Evolutionary conservation across 2,113 vertebrate species (phyloP).

Genomic region (Clarias macrocephalus): DNA sequence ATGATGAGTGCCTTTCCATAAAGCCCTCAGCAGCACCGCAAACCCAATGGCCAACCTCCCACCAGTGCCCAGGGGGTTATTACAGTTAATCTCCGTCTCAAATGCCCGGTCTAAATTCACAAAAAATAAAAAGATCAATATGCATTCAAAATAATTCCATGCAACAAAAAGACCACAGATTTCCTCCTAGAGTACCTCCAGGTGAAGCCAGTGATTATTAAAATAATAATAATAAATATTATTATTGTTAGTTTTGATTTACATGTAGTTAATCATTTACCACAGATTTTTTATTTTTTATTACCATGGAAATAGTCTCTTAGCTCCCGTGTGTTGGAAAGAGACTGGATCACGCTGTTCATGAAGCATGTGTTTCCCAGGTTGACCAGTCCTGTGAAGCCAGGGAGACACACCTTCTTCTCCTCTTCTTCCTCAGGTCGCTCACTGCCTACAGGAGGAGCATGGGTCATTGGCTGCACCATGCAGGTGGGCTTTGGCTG

Average conservation of each 20-base stretch:
- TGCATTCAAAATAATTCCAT: background rate
- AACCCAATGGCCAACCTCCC: constrained; percentile 93
- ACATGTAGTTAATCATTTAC: background rate
- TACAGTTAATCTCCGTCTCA: constrained; percentile 94
- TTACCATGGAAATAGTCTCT: constrained; percentile 97
- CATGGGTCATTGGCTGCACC: constrained; percentile 96
- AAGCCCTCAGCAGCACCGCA: constrained; percentile 86
- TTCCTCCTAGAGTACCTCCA: background rate
- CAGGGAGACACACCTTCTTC: constrained; percentile 92
- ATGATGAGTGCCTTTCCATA: constrained; percentile 98
- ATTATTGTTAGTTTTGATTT: background rate
- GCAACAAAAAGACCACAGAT: background rate
- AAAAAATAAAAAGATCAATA: background rate
- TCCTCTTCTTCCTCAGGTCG: constrained; percentile 89
- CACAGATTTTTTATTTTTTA: constrained; percentile 68
- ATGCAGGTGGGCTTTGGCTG: constrained; percentile 96
- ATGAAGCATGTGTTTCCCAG: constrained; percentile 99
- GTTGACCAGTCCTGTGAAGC: constrained; percentile 95
- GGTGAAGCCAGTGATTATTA: background rate
- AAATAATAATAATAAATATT: too few species aligned
- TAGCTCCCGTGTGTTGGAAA: constrained; percentile 96
- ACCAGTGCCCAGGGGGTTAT: constrained; percentile 91
- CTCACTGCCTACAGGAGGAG: constrained; percentile 77
- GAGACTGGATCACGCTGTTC: constrained; percentile 97
- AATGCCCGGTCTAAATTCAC: constrained; percentile 84